These are phyloP conservation scores for Natator depressus DNA, from an alignment of 2,113 vertebrate genomes.

Conservation along the genomic window DNA sequence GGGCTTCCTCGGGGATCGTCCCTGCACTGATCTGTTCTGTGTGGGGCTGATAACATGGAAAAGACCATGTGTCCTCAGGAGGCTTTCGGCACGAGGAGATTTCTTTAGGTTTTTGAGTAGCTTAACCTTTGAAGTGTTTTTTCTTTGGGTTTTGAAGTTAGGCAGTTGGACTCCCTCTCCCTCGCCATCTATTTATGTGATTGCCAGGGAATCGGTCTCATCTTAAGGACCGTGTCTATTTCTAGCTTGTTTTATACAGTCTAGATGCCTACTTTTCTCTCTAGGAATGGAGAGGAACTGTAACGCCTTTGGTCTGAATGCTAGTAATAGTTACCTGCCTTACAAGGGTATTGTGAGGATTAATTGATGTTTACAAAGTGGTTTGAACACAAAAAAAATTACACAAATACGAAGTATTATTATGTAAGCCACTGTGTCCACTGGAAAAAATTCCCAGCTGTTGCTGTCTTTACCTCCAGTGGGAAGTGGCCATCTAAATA, in stretches of 20 bases:
- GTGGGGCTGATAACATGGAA: neutral
- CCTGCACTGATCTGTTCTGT: neutral
- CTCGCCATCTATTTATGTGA: neutral
- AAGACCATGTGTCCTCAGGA: neutral
- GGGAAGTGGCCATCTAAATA: neutral
- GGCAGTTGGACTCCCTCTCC: neutral
- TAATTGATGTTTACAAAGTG: neutral
- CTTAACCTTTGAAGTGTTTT: neutral
- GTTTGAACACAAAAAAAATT: rapidly evolving
- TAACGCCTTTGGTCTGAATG: neutral
- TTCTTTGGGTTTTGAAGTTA: neutral
- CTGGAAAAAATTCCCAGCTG: neutral
- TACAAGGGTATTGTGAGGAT: neutral
- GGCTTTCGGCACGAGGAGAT: rapidly evolving
- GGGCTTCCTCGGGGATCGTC: rapidly evolving
- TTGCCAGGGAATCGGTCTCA: neutral
- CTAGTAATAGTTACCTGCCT: neutral
- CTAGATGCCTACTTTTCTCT: neutral
- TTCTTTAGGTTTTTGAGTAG: neutral
- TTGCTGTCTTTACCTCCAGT: neutral
- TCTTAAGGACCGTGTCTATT: neutral
- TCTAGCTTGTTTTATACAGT: neutral
- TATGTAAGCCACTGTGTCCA: neutral
- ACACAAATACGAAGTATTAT: neutral
- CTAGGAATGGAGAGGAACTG: neutral